Percentiles rank a stretch among this genome's conserved stretches.
phyloP scores from a whole-genome alignment of 2,888 invertebrate genomes.

The Nysson spinosus region DNA sequence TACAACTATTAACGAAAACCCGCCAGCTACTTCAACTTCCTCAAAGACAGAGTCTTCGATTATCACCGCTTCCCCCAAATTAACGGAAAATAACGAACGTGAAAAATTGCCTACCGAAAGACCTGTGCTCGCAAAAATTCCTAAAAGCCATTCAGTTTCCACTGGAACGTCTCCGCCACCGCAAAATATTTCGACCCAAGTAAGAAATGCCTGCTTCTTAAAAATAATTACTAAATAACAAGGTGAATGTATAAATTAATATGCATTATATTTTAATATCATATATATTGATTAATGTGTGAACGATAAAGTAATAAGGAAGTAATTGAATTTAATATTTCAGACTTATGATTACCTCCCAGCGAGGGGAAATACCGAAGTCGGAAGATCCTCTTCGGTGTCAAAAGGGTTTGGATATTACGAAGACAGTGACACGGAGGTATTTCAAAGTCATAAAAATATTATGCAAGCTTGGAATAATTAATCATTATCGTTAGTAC shows the following conservation, averaged over 20 bases:
- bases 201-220: constrained; percentile 68
- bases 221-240: too few relatives aligned
- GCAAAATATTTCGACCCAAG: constrained; percentile 92
- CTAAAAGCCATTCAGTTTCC: constrained; percentile 76
- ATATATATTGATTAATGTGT: too few relatives aligned
- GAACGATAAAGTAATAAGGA: not conserved
- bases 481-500: too few relatives aligned
- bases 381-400: constrained; percentile 61
- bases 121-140: constrained; percentile 23
- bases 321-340: constrained; percentile 42
- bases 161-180: constrained; percentile 92
- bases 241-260: too few relatives aligned
- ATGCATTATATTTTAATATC: too few relatives aligned
- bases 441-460: too few relatives aligned
- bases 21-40: not conserved
- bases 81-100: not conserved
- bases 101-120: constrained; percentile 24
- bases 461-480: too few relatives aligned
- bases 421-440: constrained; percentile 74
- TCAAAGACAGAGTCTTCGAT: constrained; percentile 1
- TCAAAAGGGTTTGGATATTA: constrained; percentile 67
- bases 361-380: constrained; percentile 32
- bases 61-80: not conserved
- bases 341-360: constrained; percentile 80
- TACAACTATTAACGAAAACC: not conserved